Base-by-base conservation (phyloP, 2,888 invertebrate genomes). In the Caenorhabditis panamensis region DNA sequence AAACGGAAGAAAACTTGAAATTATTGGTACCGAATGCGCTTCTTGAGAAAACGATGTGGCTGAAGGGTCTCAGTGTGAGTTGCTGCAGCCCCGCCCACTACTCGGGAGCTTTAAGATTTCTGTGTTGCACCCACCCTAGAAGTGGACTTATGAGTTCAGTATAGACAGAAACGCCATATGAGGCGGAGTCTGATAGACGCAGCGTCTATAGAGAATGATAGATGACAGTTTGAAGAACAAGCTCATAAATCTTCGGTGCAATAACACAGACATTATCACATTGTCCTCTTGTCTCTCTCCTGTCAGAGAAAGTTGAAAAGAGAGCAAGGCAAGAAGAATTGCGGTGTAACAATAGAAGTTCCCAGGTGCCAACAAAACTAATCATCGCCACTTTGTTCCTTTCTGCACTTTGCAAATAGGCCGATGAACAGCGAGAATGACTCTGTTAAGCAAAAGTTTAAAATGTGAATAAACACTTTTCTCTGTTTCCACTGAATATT, bases 211-310 rank as follows among this genome's bases (percentile, higher is more conserved):
- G 20, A n/a, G 26, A 62, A 61, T 54, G 62, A 61, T 41, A 44
- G 51, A 51, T 56, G 64, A n/a, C 9, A n/a, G 28, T 18, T 13
- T 20, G 56, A 56, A 53, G 44, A 41, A 31, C 58, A 28, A 44
- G 16, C 64, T 64, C 64, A 75, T 66, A 75, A 75, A 75, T 75
- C 68, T 68, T 64, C 44, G 58, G 63, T 64, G 68, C 62, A 69
- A 79, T 68, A 79, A 73, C 67, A 79, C 58, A 58, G 68, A 73
- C 72, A 68, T 73, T 66, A 75, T 75, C 66, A 61, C 68, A 62
- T 62, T 44, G 44, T 62, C 61, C 20, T 61, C 53, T 8, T 47
- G 61, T 44, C 61, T 6, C 37, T 16, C 9, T 9, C 36, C 22
- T 36, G 36, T 37, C 56, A 56, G 20, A 24, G 51, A 9, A 24